Evolutionary conservation across 2,113 vertebrate genomes (phyloP).

Genomic region (Microcebus jonahi): DNA sequence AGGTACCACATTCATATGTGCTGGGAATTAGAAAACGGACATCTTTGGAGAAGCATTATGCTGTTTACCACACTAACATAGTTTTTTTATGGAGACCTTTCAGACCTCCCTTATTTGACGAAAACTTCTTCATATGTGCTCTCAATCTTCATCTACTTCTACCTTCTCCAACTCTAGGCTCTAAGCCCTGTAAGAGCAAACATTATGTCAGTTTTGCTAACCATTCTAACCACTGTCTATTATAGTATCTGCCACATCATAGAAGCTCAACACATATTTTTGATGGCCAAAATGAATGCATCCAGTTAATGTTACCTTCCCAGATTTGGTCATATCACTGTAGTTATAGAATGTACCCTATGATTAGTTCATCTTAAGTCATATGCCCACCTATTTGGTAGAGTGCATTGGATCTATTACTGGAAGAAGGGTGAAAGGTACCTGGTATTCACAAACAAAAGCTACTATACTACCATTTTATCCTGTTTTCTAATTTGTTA

Average conservation of each 20-base stretch:
- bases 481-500: neutral
- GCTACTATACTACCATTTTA: neutral
- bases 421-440: neutral
- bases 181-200: neutral
- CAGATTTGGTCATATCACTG: neutral
- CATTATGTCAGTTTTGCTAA: neutral
- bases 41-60: neutral
- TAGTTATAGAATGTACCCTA: neutral
- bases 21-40: neutral
- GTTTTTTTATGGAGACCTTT: neutral
- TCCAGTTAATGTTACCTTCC: neutral
- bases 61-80: neutral
- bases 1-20: neutral
- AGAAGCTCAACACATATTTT: neutral
- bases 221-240: neutral
- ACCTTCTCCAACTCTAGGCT: neutral
- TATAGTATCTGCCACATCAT: neutral
- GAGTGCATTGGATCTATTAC: neutral
- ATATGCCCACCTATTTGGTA: neutral
- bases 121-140: neutral
- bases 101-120: neutral
- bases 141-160: neutral
- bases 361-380: neutral
- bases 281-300: neutral
- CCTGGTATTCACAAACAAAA: neutral